Evolutionary conservation across 2,113 vertebrate genomes (phyloP).

Genomic region (Tetrao urogallus): DNA sequence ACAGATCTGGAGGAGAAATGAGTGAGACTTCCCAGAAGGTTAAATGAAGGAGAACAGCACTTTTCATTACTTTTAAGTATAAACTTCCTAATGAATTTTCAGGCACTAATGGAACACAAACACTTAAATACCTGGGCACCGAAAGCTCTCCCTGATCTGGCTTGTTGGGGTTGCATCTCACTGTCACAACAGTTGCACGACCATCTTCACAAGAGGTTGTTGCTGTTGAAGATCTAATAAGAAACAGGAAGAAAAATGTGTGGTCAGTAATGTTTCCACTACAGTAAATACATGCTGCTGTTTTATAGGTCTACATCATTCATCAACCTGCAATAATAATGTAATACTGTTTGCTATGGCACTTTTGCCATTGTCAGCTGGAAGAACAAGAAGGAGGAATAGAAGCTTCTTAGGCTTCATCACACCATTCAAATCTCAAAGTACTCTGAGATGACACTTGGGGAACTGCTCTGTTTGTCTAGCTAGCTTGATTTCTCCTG

Average conservation of each 20-base stretch:
- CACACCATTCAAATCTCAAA: neutral
- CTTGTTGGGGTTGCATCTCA: slow-evolving; percentile 89
- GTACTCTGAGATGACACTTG: neutral
- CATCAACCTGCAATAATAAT: neutral
- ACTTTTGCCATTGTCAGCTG: neutral
- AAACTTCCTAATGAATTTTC: neutral
- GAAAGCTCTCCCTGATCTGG: slow-evolving; percentile 84
- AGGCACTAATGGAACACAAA: neutral
- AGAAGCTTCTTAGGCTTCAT: neutral
- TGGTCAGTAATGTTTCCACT: neutral
- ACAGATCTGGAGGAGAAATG: neutral
- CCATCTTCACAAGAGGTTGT: slow-evolving; percentile 91
- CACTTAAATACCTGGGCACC: slow-evolving; percentile 86
- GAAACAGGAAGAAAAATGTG: slow-evolving; percentile 12
- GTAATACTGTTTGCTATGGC: neutral
- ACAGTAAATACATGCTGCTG: neutral
- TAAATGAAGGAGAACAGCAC: neutral
- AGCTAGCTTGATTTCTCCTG: neutral
- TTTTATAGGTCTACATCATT: neutral
- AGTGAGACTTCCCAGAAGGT: neutral
- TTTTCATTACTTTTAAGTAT: neutral
- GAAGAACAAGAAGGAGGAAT: neutral
- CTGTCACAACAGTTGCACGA: slow-evolving; percentile 88
- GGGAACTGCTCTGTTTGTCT: neutral
- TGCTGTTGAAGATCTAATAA: slow-evolving; percentile 84